Base-by-base conservation (phyloP, 1,140 invertebrate species). In the Plectus sambesii region DNA sequence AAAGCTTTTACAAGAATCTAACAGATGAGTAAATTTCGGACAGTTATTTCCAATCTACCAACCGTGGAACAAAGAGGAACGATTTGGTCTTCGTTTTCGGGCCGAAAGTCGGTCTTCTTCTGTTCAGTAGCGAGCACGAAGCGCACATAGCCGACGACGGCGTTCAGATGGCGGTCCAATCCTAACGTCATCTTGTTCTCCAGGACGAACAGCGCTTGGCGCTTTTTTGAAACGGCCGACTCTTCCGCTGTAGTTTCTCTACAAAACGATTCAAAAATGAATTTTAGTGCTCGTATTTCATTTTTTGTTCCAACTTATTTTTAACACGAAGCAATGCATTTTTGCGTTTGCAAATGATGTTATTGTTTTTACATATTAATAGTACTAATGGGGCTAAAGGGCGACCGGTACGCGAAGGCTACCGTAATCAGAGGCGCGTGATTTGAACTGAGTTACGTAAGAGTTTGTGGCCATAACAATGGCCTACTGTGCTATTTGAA, bases 51-150 rank as follows among this genome's bases (percentile, higher is more conserved):
- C 6, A 30, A 41, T 22, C 17, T 15, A 46, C 5, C 39, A 9
- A 22, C 42, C 38, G 9, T 41, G 36, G 25, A 5, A 15, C 5
- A 39, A n/a, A 41, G 26, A 45, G 30, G 3, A 46, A 5, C 9
- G 23, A 48, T 15, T 24, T 19, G n/a, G 15, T 72, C 70, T 51
- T 73, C 72, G 76, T 82, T 70, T 46, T 97, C 92, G 0, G 89
- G 87, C 65, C 86, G 92, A 61, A 92, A 97, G 70, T 97, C 92
- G 1, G 81, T 83, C 69, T 93, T 93, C 68, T 87, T 87, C 72
- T 98, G 92, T 69, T 97, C 89, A 3, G 78, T 81, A 70, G 87
- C 82, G 1, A 98, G 74, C 63, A 90, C 82, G 39, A 86, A 75
- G 72, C 84, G 85, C 0, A 93, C 82, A 84, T 88, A 97, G 17